Percentiles rank a stretch among this genome's conserved stretches.
These are phyloP conservation scores for Drosophila willistoni DNA, from an alignment of 1,140 invertebrate species.

Conservation along the genomic window DNA sequence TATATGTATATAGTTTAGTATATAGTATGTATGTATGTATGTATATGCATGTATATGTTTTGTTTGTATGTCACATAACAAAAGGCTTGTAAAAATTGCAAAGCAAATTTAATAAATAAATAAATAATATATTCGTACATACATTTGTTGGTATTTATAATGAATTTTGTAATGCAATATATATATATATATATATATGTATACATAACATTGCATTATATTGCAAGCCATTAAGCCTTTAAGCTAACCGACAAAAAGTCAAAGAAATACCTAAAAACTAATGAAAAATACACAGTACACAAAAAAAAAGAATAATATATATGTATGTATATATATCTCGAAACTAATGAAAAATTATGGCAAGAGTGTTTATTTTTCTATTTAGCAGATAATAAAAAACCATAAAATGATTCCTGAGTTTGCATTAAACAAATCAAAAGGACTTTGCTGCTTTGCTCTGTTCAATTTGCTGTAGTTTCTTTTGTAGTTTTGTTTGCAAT, in stretches of 20 bases:
- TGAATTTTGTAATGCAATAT: background rate
- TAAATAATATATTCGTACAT: background rate
- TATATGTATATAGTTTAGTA: background rate
- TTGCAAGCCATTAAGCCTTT: conserved; percentile 10
- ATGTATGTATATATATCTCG: background rate
- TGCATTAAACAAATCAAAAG: conserved; percentile 30
- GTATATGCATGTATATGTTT: background rate
- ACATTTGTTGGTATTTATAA: background rate
- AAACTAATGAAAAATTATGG: conserved; percentile 33
- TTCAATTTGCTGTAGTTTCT: conserved; percentile 35
- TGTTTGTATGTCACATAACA: conserved; percentile 17
- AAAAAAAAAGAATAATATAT: background rate
- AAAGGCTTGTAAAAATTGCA: conserved; percentile 16
- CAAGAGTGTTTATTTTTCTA: background rate
- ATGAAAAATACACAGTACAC: background rate
- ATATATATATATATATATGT: background rate
- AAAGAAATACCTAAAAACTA: background rate
- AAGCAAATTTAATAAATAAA: conserved; percentile 6
- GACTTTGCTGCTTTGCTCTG: conserved; percentile 9
- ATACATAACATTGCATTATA: background rate
- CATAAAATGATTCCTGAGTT: conserved; percentile 65
- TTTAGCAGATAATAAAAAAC: conserved; percentile 16
- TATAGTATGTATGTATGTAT: background rate
- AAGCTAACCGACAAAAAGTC: conserved; percentile 1
- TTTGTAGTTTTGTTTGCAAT: conserved; percentile 37